Evolutionary conservation across 2,113 vertebrate genomes (phyloP).

Genomic region (Lagopus muta): DNA sequence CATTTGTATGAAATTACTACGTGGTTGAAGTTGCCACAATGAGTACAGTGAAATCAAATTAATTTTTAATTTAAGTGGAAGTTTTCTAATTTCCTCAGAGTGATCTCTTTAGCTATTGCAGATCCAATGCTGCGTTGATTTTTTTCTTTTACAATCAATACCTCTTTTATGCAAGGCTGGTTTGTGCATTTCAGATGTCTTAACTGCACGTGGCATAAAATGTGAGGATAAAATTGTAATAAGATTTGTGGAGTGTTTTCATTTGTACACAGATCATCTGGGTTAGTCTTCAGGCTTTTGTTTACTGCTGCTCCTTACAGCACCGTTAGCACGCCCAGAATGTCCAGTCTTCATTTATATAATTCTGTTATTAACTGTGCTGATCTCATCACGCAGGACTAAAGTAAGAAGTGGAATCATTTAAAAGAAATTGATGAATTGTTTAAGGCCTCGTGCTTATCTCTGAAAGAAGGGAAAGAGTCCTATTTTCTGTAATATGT

Average conservation of each 20-base stretch:
- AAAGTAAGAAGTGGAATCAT: background rate
- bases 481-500: background rate
- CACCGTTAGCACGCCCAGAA: too few relatives aligned
- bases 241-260: background rate
- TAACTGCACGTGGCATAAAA: background rate
- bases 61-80: background rate
- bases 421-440: background rate
- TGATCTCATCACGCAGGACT: background rate
- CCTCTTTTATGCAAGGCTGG: background rate
- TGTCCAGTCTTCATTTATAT: background rate
- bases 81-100: background rate
- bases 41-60: background rate
- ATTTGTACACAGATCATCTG: background rate
- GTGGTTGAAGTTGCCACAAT: background rate
- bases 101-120: background rate
- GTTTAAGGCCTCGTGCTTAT: background rate
- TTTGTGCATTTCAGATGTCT: background rate
- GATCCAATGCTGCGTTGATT: background rate
- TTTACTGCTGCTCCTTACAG: background rate
- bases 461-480: background rate
- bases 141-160: background rate
- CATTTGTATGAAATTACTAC: background rate
- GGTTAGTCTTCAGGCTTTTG: background rate
- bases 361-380: background rate
- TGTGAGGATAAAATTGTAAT: background rate